Base-by-base conservation (phyloP, 2,113 vertebrate species). In the Climacteris rufus region DNA sequence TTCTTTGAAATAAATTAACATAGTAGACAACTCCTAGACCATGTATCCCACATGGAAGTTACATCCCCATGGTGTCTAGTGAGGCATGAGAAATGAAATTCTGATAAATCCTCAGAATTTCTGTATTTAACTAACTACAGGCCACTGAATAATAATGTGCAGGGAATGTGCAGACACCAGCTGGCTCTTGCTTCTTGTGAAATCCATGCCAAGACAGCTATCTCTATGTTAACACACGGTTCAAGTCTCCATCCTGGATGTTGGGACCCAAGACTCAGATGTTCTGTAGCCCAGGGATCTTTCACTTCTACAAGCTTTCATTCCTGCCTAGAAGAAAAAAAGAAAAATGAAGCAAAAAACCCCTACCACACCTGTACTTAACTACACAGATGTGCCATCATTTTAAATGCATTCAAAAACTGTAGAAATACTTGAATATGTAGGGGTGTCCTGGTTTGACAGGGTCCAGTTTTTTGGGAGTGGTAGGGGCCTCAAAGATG, bases 1-100 rank as follows among this genome's bases (percentile, higher is more conserved):
- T 40, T 86, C 21, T 81, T 37, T 54, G n/a, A 21, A 77, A 77
- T 30, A 81, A 94, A 89, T 83, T 61, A 74, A 80, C 88, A 76
- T 31, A 74, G 24, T 8, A 77, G 72, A 74, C 28, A 77, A 28
- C 22, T 82, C 39, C 42, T 56, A 37, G 25, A 8, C 49, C 15
- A 25, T 57, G 7, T 15, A 69, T 86, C 45, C 28, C 54, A 53
- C 24, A 28, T 2, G 5, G 37, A 30, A 76, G 13, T 44, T 37
- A 61, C 5, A 61, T 74, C 8, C 27, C 54, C 7, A 1, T 39
- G 21, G 42, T 31, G 24, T 33, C 24, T 28, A 69, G 22, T 18
- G 61, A 83, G 40, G 33, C 31, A 45, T 28, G 37, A 74, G 23
- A 86, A 37, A 89, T 40, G 39, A 57, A 63, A 72, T 53, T 9